phyloP scores from a whole-genome alignment of 2,888 invertebrate species.

The Antitype chi region DNA sequence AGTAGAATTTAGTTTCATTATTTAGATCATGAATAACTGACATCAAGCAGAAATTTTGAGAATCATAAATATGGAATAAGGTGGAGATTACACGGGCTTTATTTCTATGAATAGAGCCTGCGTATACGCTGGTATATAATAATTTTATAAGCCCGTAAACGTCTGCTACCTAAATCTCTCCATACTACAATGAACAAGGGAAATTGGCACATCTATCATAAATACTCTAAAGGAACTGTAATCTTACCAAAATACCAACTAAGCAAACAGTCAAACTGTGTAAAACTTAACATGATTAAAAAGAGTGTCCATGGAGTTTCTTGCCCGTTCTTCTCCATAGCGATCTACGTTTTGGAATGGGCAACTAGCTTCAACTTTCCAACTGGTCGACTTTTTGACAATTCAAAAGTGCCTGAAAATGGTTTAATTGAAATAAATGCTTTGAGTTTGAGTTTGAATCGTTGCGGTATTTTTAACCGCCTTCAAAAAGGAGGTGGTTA shows the following conservation, averaged over 20 bases:
- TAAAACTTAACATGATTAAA: no score
- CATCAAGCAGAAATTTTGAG: neutral
- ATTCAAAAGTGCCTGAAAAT: no score
- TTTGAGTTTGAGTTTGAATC: no score
- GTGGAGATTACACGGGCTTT: neutral
- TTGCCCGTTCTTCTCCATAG: no score
- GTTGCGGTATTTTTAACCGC: no score
- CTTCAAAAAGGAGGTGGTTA: no score
- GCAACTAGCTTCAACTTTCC: no score
- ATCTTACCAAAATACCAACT: neutral
- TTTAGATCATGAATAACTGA: neutral
- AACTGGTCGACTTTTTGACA: no score
- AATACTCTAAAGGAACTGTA: neutral
- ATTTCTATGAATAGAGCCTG: neutral
- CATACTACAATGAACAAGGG: neutral
- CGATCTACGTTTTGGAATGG: no score
- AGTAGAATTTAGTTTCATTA: neutral
- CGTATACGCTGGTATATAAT: neutral
- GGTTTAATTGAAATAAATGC: no score
- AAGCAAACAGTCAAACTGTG: neutral
- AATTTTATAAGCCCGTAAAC: neutral
- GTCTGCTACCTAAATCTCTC: neutral
- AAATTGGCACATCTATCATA: neutral
- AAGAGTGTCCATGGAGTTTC: no score
- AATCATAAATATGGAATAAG: neutral